Base-by-base conservation (phyloP, 2,113 vertebrate genomes). In the Misgurnus anguillicaudatus region DNA sequence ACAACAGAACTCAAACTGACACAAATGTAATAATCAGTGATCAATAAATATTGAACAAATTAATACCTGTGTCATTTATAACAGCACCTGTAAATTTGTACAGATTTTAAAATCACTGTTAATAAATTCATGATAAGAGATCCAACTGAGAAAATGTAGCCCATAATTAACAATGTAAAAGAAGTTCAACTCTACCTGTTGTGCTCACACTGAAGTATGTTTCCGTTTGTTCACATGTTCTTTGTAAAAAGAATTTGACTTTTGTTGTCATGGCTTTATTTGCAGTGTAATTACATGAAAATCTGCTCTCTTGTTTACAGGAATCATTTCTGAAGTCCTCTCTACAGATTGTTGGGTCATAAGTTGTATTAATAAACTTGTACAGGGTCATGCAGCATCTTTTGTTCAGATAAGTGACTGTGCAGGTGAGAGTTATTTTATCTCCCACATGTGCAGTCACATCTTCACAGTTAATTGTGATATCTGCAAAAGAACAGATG, bases 211-310 rank as follows among this genome's bases (percentile, higher is more conserved):
- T 17, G n/a, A 76, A 65, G 24, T 31, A 1, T 31, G 24, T 2
- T 19, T 0, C 1, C 1, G 0, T 1, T 0, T 0, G 0, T n/a
- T n/a, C n/a, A 21, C 0, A 1, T 0, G 0, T 0, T 14, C 38
- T 5, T 24, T 42, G 36, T 13, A 66, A 3, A 21, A 14, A 77
- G 47, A 77, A 66, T 42, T 1, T 57, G 39, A 66, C 8, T 24
- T 0, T 0, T 42, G 1, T 9, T 0, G 9, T 57, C n/a, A 4
- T 16, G 55, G 8, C 1, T 24, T 6, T 41, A 8, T 39, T 14
- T 38, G 51, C 0, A 66, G 8, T 17, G 63, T 66, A 57, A 1
- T 7, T 9, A 38, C n/a, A 67, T 16, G 75, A 31, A 8, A 77
- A 2, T 14, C 0, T 67, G 3, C 13, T 16, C 0, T 5, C 4